Conservation (phyloP, 2,888 invertebrate species). For the Philopedon plagiatum region DNA sequence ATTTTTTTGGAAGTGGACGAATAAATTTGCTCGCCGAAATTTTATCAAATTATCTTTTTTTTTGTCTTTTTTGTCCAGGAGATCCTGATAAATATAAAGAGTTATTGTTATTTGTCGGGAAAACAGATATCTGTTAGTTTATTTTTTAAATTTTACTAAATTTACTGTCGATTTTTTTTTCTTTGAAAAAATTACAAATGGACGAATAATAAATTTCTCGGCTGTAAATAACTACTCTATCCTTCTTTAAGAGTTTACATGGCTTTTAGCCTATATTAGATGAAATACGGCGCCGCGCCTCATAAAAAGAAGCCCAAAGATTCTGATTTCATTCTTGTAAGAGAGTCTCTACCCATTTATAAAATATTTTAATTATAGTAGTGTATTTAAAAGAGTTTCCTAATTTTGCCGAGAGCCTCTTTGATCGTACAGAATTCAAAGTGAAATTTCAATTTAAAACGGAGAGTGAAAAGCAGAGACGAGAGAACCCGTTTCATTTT, state of each 20-base stretch:
- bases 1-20: too few species aligned
- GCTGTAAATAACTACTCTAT: too few species aligned
- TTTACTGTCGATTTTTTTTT: too few species aligned
- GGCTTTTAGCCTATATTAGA: neutral
- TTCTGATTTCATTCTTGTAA: conserved; percentile 15
- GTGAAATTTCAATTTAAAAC: conserved; percentile 31
- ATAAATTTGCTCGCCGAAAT: too few species aligned
- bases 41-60: too few species aligned
- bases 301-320: conserved; percentile 16
- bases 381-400: conserved; percentile 33
- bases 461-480: conserved; percentile 9
- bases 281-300: neutral
- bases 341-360: conserved; percentile 11
- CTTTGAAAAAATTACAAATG: too few species aligned
- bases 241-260: neutral
- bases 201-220: too few species aligned
- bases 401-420: conserved; percentile 33
- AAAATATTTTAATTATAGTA: conserved; percentile 32
- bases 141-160: too few species aligned
- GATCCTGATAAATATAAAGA: too few species aligned
- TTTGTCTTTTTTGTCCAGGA: too few species aligned
- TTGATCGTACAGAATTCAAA: conserved; percentile 34
- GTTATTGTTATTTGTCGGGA: too few species aligned
- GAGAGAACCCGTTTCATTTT: conserved; percentile 12
- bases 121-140: too few species aligned